Evolutionary conservation across 2,797 vertebrate genomes (phyloP).

Genomic region (Malurus leucopterus): DNA sequence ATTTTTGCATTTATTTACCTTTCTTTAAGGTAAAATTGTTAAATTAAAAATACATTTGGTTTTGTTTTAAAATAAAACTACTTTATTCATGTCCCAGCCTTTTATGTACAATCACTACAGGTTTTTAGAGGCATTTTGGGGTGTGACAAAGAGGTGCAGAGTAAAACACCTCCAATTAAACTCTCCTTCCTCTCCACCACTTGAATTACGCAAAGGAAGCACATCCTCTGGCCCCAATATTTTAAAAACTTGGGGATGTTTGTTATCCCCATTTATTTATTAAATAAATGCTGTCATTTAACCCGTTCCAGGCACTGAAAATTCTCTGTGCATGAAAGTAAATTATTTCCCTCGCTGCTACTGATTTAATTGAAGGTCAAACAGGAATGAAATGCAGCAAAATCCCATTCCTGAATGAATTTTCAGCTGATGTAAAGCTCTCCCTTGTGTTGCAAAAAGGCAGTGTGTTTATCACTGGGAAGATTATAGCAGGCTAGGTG

Average conservation of each 20-base stretch:
- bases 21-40: neutral
- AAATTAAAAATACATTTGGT: neutral
- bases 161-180: neutral
- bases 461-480: neutral
- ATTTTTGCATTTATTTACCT: neutral
- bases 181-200: neutral
- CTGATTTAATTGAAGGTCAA: neutral
- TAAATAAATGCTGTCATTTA: neutral
- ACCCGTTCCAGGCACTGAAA: neutral
- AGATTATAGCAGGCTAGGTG: slow-evolving; percentile 6
- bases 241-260: neutral
- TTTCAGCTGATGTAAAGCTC: neutral
- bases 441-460: neutral
- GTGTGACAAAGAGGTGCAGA: neutral
- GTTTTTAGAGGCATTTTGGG: neutral
- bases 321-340: neutral
- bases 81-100: neutral
- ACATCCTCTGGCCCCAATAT: neutral
- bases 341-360: neutral
- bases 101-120: neutral
- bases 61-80: neutral
- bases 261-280: too few relatives aligned
- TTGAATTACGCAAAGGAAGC: neutral
- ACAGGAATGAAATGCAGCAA: neutral
- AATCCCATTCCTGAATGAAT: neutral